These are phyloP conservation scores for Octopus bimaculoides DNA, from an alignment of 1,140 invertebrate genomes.

Conservation along the genomic window DNA sequence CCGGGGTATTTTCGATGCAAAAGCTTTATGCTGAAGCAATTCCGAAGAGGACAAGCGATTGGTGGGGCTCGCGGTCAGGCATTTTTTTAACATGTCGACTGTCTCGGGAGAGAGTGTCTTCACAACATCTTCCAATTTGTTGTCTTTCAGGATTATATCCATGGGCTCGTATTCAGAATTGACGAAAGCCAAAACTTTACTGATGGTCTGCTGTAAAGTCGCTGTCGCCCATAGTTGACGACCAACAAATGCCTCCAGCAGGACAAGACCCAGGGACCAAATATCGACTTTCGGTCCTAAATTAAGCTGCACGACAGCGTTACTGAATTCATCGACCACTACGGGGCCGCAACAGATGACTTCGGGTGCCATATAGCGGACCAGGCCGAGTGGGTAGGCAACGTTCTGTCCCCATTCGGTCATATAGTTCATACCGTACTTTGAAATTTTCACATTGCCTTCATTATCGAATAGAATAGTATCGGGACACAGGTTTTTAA, in stretches of 20 bases:
- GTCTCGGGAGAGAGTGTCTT: background rate
- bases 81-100: background rate
- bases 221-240: conserved; percentile 18
- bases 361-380: conserved; percentile 73
- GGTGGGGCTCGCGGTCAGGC: background rate
- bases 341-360: conserved; percentile 64
- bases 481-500: conserved; percentile 77
- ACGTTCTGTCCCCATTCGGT: conserved; percentile 80
- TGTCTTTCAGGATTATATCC: background rate
- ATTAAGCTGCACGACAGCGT: conserved; percentile 28
- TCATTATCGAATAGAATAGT: conserved; percentile 78
- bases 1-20: background rate
- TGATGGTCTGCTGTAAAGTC: background rate
- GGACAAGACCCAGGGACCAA: conserved; percentile 87
- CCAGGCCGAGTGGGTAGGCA: conserved; percentile 77
- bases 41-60: background rate
- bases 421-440: conserved; percentile 91
- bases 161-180: background rate
- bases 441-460: conserved; percentile 77
- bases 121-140: background rate
- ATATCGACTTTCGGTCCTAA: conserved; percentile 73
- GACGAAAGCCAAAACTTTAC: background rate
- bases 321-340: conserved; percentile 37
- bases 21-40: background rate
- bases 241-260: conserved; percentile 73